These are phyloP conservation scores for Cavia aperea DNA, from an alignment of 2,113 vertebrate species.

Conservation along the genomic window DNA sequence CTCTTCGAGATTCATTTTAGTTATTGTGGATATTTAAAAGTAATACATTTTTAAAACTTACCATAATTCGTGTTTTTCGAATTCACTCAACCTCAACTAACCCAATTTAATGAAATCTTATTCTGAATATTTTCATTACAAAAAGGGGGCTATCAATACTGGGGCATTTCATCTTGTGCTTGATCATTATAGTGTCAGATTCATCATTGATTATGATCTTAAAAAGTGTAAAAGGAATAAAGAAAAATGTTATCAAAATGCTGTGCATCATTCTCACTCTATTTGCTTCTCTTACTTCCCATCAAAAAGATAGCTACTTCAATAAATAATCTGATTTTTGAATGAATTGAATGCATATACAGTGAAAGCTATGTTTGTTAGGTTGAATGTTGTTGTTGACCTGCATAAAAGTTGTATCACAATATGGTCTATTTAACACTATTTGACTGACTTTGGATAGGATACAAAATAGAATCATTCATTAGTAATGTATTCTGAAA, in stretches of 20 bases:
- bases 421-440: not conserved
- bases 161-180: conserved; percentile 23
- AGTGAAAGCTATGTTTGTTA: not conserved
- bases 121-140: conserved; percentile 16
- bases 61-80: conserved; percentile 11
- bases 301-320: conserved; percentile 6
- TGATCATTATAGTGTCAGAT: conserved; percentile 29
- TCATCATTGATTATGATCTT: conserved; percentile 22
- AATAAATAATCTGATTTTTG: conserved; percentile 22
- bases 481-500: not conserved
- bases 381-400: not conserved
- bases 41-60: conserved; percentile 2
- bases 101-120: conserved; percentile 31
- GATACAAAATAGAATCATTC: not conserved
- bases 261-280: not conserved
- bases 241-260: not conserved
- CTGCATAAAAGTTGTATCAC: not conserved
- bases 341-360: not conserved
- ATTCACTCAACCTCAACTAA: conserved; percentile 30
- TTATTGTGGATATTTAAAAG: conserved; percentile 20
- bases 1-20: conserved; percentile 28
- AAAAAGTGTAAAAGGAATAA: conserved; percentile 26
- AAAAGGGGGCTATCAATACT: not conserved
- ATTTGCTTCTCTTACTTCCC: not conserved
- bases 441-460: not conserved